These are phyloP conservation scores for Trichoplusia ni DNA, from an alignment of 1,140 invertebrate species.

Conservation along the genomic window DNA sequence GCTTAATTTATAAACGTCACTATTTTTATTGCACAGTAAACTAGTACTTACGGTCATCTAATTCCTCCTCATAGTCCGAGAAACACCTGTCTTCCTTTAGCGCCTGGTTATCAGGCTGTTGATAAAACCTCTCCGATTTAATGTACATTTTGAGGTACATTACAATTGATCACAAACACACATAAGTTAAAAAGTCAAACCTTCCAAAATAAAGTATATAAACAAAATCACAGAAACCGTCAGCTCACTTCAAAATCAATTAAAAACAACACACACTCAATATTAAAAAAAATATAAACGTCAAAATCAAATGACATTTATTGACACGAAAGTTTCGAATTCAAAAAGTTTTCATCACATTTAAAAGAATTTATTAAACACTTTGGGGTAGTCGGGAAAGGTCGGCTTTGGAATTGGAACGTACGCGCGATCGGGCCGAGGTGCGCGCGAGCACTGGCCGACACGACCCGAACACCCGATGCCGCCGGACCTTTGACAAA, in stretches of 20 bases:
- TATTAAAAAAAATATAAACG: slow-evolving; percentile 2
- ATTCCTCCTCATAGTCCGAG: slow-evolving; percentile 69
- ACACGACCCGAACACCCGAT: slow-evolving; percentile 43
- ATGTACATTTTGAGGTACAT: slow-evolving; percentile 77
- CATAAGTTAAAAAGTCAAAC: neutral
- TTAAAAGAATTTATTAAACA: neutral
- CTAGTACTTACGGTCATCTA: slow-evolving; percentile 64
- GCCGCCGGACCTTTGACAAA: slow-evolving; percentile 65
- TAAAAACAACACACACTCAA: slow-evolving; percentile 3
- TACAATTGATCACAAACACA: slow-evolving; percentile 34
- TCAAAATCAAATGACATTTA: slow-evolving; percentile 19
- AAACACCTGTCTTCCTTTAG: slow-evolving; percentile 62
- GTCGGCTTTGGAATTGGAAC: neutral
- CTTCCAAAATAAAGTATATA: neutral
- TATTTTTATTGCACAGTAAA: neutral
- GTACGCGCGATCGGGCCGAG: slow-evolving; percentile 55
- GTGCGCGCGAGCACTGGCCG: slow-evolving; percentile 61
- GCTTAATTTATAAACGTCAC: too few relatives aligned
- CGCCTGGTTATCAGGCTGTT: slow-evolving; percentile 59
- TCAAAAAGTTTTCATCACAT: slow-evolving; percentile 9
- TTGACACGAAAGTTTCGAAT: neutral
- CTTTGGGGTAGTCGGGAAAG: neutral
- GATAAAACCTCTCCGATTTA: slow-evolving; percentile 71
- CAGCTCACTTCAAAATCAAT: slow-evolving; percentile 10
- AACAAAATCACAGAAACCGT: slow-evolving; percentile 2